Percentiles rank a stretch among this genome's conserved stretches.
Evolutionary conservation across 2,113 vertebrate genomes (phyloP).

Genomic region (Dipodomys spectabilis): DNA sequence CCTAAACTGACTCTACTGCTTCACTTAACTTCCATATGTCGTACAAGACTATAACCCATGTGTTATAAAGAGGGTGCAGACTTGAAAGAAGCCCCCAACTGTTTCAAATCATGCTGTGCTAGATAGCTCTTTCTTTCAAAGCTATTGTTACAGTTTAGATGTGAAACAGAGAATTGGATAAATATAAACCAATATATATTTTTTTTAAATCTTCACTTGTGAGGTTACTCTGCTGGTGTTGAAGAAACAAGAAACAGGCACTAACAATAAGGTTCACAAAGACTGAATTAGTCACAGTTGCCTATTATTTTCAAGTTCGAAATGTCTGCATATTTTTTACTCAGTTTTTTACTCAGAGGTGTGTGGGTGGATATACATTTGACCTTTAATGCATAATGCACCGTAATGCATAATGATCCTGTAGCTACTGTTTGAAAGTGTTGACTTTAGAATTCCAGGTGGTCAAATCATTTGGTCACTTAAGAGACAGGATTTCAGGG

Average conservation of each 20-base stretch:
- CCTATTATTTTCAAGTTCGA: conserved; percentile 62
- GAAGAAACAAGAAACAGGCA: background rate
- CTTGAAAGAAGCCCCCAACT: conserved; percentile 59
- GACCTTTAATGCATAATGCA: conserved; percentile 69
- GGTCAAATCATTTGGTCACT: conserved; percentile 77
- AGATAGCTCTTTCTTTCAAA: conserved; percentile 70
- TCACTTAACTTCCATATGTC: conserved; percentile 62
- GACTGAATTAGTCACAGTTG: conserved; percentile 52
- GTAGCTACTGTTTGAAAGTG: conserved; percentile 77
- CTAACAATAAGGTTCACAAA: conserved; percentile 31
- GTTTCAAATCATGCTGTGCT: conserved; percentile 68
- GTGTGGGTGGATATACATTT: conserved; percentile 43
- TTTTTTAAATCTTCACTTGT: conserved; percentile 9
- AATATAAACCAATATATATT: conserved; percentile 26
- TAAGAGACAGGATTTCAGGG: conserved; percentile 73
- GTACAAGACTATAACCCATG: conserved; percentile 55
- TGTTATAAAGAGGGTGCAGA: conserved; percentile 30
- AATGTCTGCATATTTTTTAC: background rate
- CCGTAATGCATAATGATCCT: conserved; percentile 65
- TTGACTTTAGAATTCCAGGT: conserved; percentile 70
- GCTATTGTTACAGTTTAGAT: conserved; percentile 66
- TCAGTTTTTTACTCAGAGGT: conserved; percentile 7
- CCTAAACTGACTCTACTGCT: conserved; percentile 23
- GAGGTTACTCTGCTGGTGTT: background rate
- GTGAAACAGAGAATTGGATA: conserved; percentile 56